Percentiles rank a stretch among this genome's conserved stretches.
These are phyloP conservation scores for Saccostrea glomerata DNA, from an alignment of 1,140 invertebrate genomes.

Conservation along the genomic window DNA sequence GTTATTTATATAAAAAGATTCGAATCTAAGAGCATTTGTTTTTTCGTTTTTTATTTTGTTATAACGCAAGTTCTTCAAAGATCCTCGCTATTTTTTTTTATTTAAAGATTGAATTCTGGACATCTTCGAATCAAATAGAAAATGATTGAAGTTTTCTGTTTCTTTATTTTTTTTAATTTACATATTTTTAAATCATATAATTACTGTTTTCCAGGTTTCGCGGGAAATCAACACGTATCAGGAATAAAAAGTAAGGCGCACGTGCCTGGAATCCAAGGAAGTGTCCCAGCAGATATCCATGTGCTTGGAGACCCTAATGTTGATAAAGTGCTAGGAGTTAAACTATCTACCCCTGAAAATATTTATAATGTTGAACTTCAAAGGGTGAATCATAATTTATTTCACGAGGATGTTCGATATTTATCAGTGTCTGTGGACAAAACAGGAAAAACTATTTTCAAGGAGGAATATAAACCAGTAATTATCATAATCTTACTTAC, in stretches of 20 bases:
- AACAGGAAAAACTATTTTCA: conserved; percentile 60
- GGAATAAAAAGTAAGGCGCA: background rate
- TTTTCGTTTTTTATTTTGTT: too few species aligned
- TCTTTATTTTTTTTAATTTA: background rate
- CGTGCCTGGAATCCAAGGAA: background rate
- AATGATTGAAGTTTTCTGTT: too few species aligned
- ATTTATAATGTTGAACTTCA: conserved; percentile 62
- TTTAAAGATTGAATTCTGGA: too few species aligned
- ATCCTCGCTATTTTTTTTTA: too few species aligned
- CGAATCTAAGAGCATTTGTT: too few species aligned
- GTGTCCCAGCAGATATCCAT: conserved; percentile 53
- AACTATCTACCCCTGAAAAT: conserved; percentile 52
- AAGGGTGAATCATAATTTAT: conserved; percentile 59
- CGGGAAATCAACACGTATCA: background rate
- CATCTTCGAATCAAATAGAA: too few species aligned
- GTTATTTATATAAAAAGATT: too few species aligned
- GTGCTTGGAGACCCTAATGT: conserved; percentile 55
- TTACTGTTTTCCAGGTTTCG: background rate
- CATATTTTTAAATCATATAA: background rate
- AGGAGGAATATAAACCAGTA: conserved; percentile 56
- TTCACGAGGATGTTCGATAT: conserved; percentile 62
- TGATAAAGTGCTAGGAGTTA: conserved; percentile 55
- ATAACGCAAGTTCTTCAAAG: too few species aligned
- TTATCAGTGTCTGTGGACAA: conserved; percentile 61
- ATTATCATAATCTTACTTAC: conserved; percentile 4